phyloP scores from a whole-genome alignment of 2,113 vertebrate genomes.

The Mastomys coucha region DNA sequence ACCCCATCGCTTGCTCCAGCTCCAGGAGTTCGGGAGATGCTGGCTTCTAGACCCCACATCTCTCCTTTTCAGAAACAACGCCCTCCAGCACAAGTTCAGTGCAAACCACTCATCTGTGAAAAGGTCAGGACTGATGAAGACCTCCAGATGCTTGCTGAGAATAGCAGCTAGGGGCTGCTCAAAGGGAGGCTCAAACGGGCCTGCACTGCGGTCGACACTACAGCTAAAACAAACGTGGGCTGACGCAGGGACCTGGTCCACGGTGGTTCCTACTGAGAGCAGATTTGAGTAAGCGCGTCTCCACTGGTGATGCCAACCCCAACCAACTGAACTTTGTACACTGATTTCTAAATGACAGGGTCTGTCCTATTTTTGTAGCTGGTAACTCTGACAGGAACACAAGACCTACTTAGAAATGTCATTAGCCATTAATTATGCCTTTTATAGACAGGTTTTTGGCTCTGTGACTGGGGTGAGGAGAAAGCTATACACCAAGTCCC shows the following conservation, averaged over 20 bases:
- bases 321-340: constrained; percentile 53
- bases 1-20: neutral
- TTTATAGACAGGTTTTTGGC: neutral
- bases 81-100: constrained; percentile 56
- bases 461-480: neutral
- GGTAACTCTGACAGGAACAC: constrained; percentile 54
- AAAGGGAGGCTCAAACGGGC: constrained; percentile 68
- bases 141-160: constrained; percentile 70
- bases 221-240: constrained; percentile 67
- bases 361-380: constrained; percentile 69
- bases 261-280: constrained; percentile 74
- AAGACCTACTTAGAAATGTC: constrained; percentile 34
- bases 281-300: constrained; percentile 74
- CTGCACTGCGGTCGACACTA: constrained; percentile 56
- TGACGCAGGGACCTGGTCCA: constrained; percentile 63
- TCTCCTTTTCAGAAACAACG: constrained; percentile 59
- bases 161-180: constrained; percentile 55
- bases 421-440: neutral
- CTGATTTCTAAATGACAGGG: constrained; percentile 70
- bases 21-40: neutral
- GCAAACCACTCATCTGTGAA: constrained; percentile 70
- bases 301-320: constrained; percentile 25
- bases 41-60: neutral
- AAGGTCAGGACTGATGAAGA: constrained; percentile 72
- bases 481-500: neutral